These are phyloP conservation scores for Scelioninae gen. 2 DNA, from an alignment of 2,888 invertebrate species.

Conservation along the genomic window DNA sequence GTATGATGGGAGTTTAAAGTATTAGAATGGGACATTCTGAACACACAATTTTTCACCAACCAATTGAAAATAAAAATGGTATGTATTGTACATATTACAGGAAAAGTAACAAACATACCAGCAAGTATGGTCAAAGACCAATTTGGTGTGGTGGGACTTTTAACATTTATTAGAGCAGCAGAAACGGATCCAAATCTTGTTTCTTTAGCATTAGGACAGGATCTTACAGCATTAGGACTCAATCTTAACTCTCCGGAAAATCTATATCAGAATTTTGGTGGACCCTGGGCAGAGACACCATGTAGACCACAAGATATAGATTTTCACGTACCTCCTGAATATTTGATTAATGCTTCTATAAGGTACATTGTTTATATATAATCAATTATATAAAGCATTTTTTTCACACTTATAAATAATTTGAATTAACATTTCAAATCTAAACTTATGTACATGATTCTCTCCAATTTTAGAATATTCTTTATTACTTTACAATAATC, in stretches of 20 bases:
- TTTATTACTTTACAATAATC: too few species aligned
- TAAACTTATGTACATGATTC: too few species aligned
- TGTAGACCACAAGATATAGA: conserved; percentile 99
- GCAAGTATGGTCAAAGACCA: conserved; percentile 99
- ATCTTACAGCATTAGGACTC: conserved; percentile 97
- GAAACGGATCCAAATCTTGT: conserved; percentile 98
- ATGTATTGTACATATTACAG: conserved; percentile 75
- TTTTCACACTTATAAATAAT: too few species aligned
- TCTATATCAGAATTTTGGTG: conserved; percentile 98
- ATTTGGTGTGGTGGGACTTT: conserved; percentile 98
- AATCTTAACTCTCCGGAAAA: conserved; percentile 99
- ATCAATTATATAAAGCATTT: too few species aligned
- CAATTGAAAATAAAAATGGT: too few species aligned
- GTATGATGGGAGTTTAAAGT: too few species aligned
- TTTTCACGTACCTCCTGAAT: conserved; percentile 98
- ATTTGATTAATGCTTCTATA: conserved; percentile 97
- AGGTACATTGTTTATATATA: too few species aligned
- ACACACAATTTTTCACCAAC: too few species aligned
- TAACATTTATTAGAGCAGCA: conserved; percentile 98
- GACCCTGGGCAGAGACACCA: conserved; percentile 98
- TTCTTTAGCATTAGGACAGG: conserved; percentile 97
- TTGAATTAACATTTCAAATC: too few species aligned
- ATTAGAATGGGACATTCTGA: too few species aligned
- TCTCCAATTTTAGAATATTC: too few species aligned
- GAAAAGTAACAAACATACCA: conserved; percentile 98